phyloP scores from a whole-genome alignment of 2,888 invertebrate genomes.

The Chironomus tentans region DNA sequence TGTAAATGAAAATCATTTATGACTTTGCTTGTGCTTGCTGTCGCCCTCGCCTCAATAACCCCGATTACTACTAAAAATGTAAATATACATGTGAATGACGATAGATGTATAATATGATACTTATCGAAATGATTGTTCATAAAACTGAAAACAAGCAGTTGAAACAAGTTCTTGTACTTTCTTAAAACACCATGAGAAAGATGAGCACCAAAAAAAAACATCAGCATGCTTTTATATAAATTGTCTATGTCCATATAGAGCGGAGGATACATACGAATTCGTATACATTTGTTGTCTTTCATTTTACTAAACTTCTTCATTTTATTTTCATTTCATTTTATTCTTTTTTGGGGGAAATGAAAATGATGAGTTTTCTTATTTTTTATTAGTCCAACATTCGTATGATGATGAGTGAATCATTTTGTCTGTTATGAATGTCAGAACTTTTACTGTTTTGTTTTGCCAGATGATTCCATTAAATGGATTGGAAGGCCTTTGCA shows the following conservation, averaged over 20 bases:
- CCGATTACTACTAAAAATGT: neutral
- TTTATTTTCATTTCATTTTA: slow-evolving; percentile 7
- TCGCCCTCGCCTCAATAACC: neutral
- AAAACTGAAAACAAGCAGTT: neutral
- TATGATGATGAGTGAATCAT: too few species aligned
- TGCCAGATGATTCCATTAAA: too few species aligned
- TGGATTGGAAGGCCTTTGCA: too few species aligned
- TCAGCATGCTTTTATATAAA: neutral
- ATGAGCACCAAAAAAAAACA: neutral
- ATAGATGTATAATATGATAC: slow-evolving; percentile 21
- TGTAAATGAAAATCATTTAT: slow-evolving; percentile 12
- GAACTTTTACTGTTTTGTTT: too few species aligned
- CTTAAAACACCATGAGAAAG: neutral
- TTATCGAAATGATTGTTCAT: slow-evolving; percentile 17
- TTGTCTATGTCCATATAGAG: neutral
- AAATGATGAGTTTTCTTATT: too few species aligned
- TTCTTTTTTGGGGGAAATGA: neutral
- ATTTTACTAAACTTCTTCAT: too few species aligned
- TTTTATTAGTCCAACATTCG: too few species aligned
- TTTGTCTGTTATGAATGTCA: too few species aligned
- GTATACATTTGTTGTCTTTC: too few species aligned
- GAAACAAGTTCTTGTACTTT: neutral
- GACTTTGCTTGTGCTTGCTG: neutral
- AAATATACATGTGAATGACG: slow-evolving; percentile 1
- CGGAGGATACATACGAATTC: neutral